phyloP scores from a whole-genome alignment of 2,888 invertebrate genomes.

The Acrocera orbiculus region DNA sequence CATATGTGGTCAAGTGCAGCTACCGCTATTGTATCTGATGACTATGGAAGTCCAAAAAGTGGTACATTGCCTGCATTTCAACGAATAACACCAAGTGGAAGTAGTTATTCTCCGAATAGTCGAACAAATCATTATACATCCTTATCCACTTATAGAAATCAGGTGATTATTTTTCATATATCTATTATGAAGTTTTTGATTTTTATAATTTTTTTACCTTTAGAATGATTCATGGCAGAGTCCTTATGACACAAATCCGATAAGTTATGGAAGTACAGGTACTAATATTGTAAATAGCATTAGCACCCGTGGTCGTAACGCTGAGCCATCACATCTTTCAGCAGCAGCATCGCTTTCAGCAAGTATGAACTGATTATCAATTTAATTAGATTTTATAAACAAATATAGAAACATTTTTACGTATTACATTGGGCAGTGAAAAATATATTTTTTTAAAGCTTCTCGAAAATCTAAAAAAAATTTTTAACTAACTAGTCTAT shows the following conservation, averaged over 20 bases:
- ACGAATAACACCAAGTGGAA: constrained; percentile 17
- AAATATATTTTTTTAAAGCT: too few relatives aligned
- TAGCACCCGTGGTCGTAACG: constrained; percentile 17
- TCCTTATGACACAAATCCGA: constrained; percentile 21
- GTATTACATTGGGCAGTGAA: too few relatives aligned
- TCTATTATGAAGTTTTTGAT: not conserved
- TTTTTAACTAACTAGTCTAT: too few relatives aligned
- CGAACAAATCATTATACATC: constrained; percentile 19
- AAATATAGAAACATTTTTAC: too few relatives aligned
- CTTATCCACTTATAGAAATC: constrained; percentile 24
- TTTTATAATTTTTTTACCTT: not conserved
- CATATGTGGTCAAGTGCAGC: constrained; percentile 18
- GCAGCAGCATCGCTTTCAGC: constrained; percentile 54
- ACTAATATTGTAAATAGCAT: constrained; percentile 6
- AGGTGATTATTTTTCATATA: constrained; percentile 19
- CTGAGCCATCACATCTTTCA: constrained; percentile 33
- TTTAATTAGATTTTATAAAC: too few relatives aligned
- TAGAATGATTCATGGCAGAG: constrained; percentile 23
- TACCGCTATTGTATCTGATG: constrained; percentile 19
- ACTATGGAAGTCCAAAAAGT: constrained; percentile 25
- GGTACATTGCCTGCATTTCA: constrained; percentile 27
- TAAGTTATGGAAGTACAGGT: constrained; percentile 21
- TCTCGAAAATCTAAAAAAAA: too few relatives aligned
- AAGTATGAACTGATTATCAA: constrained; percentile 45
- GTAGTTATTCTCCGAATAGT: constrained; percentile 4